Evolutionary conservation across 1,140 invertebrate species (phyloP), one percentile per base, ranked within the genome.

Genomic region (Acromyrmex echinatior): DNA sequence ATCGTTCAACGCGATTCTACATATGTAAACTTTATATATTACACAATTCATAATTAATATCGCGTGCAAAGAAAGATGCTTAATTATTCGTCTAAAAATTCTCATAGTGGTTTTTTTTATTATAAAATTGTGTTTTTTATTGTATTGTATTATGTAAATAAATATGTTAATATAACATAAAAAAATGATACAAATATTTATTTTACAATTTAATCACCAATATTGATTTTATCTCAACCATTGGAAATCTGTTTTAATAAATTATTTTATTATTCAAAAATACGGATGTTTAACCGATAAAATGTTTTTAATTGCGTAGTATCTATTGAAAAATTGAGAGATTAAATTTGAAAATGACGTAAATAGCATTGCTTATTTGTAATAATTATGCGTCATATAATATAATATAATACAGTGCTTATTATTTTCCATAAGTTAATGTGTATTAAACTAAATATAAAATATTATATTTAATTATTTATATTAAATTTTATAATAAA

Each of bases 11-110:
- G 31, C 31, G 62, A 65, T 53, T 51, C 35, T 49, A 58, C 78
- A 4, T 87, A 65, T 76, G 45, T 39, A 82, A 84, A 74, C 74
- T 62, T 74, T 49, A 82, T 28, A 51, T 25, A 49, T 62, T 76
- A 25, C 18, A 21, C 25, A 31, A 49, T 51, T 14, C 25, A 21
- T 9, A 53, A 35, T 79, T 45, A 51, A 2, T 56, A 56, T 79
- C 31, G 16, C 28, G 16, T 35, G 28, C 18, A 70, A 45, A 60
- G 3, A 82, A 14, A 3, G 18, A n/a, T 9, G 25, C 18, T 84
- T 73, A 73, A 81, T 45, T 58, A 1, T 60, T 45, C 10, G 21
- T 31, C 1, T 62, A 2, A 76, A 84, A 84, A 76, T 76, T 14
- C 16, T 62, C 18, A 49, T 21, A 31, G 18, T 53, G n/a, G 10